Base-by-base conservation (phyloP, 2,888 invertebrate species). In the Epicampocera succincta region DNA sequence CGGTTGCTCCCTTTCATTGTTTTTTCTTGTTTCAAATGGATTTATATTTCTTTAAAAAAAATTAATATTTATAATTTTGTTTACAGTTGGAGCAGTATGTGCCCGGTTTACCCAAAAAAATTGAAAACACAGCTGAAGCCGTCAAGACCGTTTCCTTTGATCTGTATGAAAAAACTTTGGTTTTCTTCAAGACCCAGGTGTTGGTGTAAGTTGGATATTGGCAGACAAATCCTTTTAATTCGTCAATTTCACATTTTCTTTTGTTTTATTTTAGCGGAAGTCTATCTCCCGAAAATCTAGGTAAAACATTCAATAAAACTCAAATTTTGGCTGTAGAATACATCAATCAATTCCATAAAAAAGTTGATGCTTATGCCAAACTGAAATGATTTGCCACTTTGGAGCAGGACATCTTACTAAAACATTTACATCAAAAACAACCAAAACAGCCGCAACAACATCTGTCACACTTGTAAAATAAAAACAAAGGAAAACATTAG, bases 301-400 rank as follows among this genome's bases (percentile, higher is more conserved):
- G 94, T 85, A 94, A 93, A 90, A 94, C 94, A 80, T 91, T 95
- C 13, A 94, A 95, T 86, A 93, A 93, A 77, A 95, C 95, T 15
- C 93, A 94, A 85, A 91, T 92, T 84, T 94, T 93, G 80, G 94
- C 95, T 71, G 91, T 93, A 9, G 92, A 94, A 84, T 95, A 94
- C 87, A 95, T 94, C 88, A 93, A 94, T 87, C 95, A 95, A 94
- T 93, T 95, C 85, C 94, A 95, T 89, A 93, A 96, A 91, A 95
- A 97, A 92, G 94, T 96, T 44, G 94, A 95, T 89, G 92, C 93
- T 40, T 93, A 95, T 88, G 94, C 94, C 11, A 94, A 94, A 91
- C 93, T 94, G 90, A 94, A 94, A 87, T 94, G 93, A 93, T 91
- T 90, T 75, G 19, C 74, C 33, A 58, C 77, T 58, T 1, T 38